Conservation (phyloP, 1,140 invertebrate species). For the Andricus grossulariae region DNA sequence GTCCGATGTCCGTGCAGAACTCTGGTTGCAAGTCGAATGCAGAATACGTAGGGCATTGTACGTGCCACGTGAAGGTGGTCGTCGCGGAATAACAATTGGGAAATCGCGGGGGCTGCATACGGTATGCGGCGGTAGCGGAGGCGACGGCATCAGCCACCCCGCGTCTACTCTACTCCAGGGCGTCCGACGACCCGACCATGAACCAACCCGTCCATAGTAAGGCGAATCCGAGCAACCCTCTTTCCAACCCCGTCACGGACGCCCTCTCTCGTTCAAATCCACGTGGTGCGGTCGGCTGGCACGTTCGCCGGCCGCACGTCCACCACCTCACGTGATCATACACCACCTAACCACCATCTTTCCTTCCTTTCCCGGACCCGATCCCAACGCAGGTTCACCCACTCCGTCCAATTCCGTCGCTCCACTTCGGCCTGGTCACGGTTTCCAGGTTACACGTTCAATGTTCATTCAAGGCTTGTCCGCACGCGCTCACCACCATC, state of each 20-base stretch:
- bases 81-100: slow-evolving; percentile 61
- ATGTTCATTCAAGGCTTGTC: slow-evolving; percentile 50
- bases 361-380: slow-evolving; percentile 50
- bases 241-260: slow-evolving; percentile 57
- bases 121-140: slow-evolving; percentile 39
- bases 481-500: slow-evolving; percentile 40
- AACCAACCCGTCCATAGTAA: slow-evolving; percentile 49
- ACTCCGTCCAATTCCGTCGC: slow-evolving; percentile 39
- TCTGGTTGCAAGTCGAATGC: slow-evolving; percentile 54
- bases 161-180: slow-evolving; percentile 39
- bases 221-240: slow-evolving; percentile 46
- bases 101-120: slow-evolving; percentile 54
- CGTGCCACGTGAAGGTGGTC: slow-evolving; percentile 51
- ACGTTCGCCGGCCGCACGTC: slow-evolving; percentile 56
- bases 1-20: slow-evolving; percentile 30
- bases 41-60: slow-evolving; percentile 57
- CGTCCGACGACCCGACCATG: slow-evolving; percentile 57
- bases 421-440: slow-evolving; percentile 57
- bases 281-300: slow-evolving; percentile 57
- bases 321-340: slow-evolving; percentile 54
- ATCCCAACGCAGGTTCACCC: slow-evolving; percentile 40
- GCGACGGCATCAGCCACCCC: slow-evolving; percentile 39
- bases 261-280: slow-evolving; percentile 51
- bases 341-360: slow-evolving; percentile 51
- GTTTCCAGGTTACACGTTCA: slow-evolving; percentile 57